Evolutionary conservation across 2,113 vertebrate genomes (phyloP), one percentile per base, ranked within the genome.

Genomic region (Chrysochloris asiatica): DNA sequence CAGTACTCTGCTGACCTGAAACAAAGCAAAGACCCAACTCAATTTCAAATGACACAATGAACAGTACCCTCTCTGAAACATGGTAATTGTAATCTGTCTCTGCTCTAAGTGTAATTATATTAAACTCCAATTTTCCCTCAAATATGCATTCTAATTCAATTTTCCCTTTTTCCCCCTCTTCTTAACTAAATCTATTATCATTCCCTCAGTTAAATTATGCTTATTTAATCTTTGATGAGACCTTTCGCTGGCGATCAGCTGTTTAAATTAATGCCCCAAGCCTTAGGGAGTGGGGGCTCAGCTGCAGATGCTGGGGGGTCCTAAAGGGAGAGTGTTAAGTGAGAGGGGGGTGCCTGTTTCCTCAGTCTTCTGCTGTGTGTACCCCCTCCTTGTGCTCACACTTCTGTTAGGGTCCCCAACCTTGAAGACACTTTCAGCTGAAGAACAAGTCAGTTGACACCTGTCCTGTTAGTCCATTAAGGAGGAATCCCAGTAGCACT

Each of bases 141-240:
- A 96, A 97, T 97, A 96, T 97, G 95, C 96, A 96, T 97, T 96
- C 96, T 96, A 96, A 97, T 97, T 97, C 95, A 96, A 96, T 96
- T 96, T 96, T 95, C 93, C 92, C 81, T 96, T 95, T 96, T 95
- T 78, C 38, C 89, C 73, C 45, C 73, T 84, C 95, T 90, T 92
- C 96, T 93, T 96, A 96, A 96, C 96, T 95, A 94, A 97, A 97
- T 96, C 95, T 96, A 97, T 95, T 96, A 96, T 96, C 95, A 82
- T 95, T 94, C 95, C 86, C 92, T 94, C 94, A 77, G 96, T 95
- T 96, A 95, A 95, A 96, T 97, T 93, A 95, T 89, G 95, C 96
- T 95, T 93, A 94, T 96, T 96, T 95, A 96, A 96, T 96, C 96
- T 96, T 96, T 96, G 94, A 96, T 96, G 95, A 96, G 95, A 90